Evolutionary conservation across 2,113 vertebrate species (phyloP), one percentile per base, ranked within the genome.

Genomic region (Carlito syrichta): DNA sequence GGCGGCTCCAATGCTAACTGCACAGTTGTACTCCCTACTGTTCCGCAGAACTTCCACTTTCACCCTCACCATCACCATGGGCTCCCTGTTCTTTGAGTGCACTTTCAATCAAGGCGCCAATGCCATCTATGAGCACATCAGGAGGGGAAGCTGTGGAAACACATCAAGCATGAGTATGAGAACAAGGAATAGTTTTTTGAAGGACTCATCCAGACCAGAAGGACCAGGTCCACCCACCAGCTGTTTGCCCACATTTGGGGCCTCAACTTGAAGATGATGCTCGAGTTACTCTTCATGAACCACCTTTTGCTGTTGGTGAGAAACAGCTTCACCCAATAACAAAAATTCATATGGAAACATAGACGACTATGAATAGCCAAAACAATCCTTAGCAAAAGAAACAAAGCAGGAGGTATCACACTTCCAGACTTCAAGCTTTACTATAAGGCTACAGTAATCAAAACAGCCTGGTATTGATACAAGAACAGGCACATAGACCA

Each of bases 51-150:
- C 99, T 10, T 99, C 99, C 12, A 99, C 99, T 8, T 99, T 99
- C 96, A 98, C 99, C 5, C 86, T 99, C 27, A 98, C 98, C 95
- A 97, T 99, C 81, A 98, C 99, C n/a, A 97, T 99, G 90, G 99
- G 99, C 66, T 99, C 99, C 1, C 95, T 99, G 11, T 9, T 99
- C 13, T 99, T 99, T 96, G 99, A 99, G 96, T 98, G 99, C 22
- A 78, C 98, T 6, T 99, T 99, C 96, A 99, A 99, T 96, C 99
- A 99, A 90, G 99, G 98, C 4, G 99, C 99, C 0, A 99, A 99
- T 43, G 98, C 98, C 0, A 45, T 99, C 50, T 99, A 99, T 92
- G 99, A 99, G 6, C 97, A 97, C 17, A 92, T 99, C 84, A 99
- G 99, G 97, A 99, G 1, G 99, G 99, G 99, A 99, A 99, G 97